Evolutionary conservation across 2,888 invertebrate species (phyloP).

Genomic region (Melanostoma scalare): DNA sequence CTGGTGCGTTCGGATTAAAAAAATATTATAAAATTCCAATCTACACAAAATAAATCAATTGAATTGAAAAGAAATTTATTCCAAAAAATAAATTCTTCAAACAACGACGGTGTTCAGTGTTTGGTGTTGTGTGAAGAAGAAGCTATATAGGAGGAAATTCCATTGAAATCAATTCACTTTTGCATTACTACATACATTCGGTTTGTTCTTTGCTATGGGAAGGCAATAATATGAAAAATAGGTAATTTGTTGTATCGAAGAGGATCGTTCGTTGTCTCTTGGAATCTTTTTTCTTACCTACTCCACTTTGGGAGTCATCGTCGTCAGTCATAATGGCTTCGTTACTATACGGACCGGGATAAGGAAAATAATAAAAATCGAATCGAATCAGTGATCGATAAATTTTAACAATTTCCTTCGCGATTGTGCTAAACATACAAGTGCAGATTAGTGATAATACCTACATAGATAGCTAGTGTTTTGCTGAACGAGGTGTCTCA

Average conservation of each 20-base stretch:
- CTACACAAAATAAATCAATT: conserved; percentile 8
- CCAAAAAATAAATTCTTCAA: conserved; percentile 6
- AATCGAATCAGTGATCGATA: background rate
- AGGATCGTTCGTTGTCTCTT: conserved; percentile 30
- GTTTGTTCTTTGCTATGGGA: conserved; percentile 16
- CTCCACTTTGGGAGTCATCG: conserved; percentile 40
- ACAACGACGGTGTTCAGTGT: background rate
- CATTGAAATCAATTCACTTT: conserved; percentile 7
- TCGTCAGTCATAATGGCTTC: conserved; percentile 56
- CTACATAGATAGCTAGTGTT: conserved; percentile 42
- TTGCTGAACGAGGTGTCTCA: conserved; percentile 30
- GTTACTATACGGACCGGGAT: conserved; percentile 68
- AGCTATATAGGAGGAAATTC: background rate
- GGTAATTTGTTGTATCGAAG: conserved; percentile 7
- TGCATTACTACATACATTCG: background rate
- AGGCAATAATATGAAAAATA: conserved; percentile 11
- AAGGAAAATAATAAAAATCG: conserved; percentile 13
- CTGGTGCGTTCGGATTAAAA: conserved; percentile 50
- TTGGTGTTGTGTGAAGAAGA: conserved; percentile 1
- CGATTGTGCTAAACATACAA: conserved; percentile 38
- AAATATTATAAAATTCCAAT: background rate
- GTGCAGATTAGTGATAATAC: conserved; percentile 33
- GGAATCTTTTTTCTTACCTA: conserved; percentile 14
- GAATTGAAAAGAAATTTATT: conserved; percentile 1
- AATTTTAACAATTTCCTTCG: conserved; percentile 2